These are phyloP conservation scores for Trichoplusia ni DNA, from an alignment of 1,140 invertebrate species.

Conservation along the genomic window DNA sequence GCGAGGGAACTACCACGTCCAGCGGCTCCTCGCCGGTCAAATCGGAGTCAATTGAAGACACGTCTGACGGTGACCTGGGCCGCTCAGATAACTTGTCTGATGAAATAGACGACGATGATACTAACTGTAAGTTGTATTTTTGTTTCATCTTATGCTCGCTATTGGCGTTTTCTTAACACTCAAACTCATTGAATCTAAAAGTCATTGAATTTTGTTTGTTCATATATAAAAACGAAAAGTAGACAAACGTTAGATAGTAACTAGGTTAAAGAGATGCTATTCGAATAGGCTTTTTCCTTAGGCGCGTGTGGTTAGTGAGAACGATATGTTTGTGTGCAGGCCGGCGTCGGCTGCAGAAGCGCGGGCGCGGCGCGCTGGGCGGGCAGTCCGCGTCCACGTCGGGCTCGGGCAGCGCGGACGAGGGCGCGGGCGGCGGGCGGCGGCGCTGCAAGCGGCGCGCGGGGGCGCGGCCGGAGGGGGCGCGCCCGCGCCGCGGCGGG, in stretches of 20 bases:
- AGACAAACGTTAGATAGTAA: too few relatives aligned
- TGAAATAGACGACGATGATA: slow-evolving; percentile 23
- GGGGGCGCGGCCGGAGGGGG: slow-evolving; percentile 13
- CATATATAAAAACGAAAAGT: too few relatives aligned
- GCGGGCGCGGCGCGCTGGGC: slow-evolving; percentile 2
- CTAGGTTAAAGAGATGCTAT: too few relatives aligned
- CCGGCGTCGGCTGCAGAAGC: slow-evolving; percentile 31
- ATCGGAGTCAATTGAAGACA: slow-evolving; percentile 24
- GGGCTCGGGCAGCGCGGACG: not conserved
- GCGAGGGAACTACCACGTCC: slow-evolving; percentile 66
- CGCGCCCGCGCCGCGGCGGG: slow-evolving; percentile 5
- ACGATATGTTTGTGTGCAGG: slow-evolving; percentile 10
- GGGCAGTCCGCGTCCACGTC: not conserved
- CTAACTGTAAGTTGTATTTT: slow-evolving; percentile 1
- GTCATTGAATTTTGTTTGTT: too few relatives aligned
- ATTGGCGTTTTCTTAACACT: too few relatives aligned
- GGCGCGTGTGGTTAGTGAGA: not conserved
- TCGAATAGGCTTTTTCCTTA: not conserved
- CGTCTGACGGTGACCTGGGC: slow-evolving; percentile 19
- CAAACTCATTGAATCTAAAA: too few relatives aligned
- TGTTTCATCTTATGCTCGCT: too few relatives aligned
- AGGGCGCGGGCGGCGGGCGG: not conserved
- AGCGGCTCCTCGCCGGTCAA: slow-evolving; percentile 40
- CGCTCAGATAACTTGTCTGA: slow-evolving; percentile 33
- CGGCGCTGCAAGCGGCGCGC: slow-evolving; percentile 27